Percentiles rank a stretch among this genome's conserved stretches.
Conservation (phyloP, 2,797 vertebrate species). For the Atherinosoma microstoma region DNA sequence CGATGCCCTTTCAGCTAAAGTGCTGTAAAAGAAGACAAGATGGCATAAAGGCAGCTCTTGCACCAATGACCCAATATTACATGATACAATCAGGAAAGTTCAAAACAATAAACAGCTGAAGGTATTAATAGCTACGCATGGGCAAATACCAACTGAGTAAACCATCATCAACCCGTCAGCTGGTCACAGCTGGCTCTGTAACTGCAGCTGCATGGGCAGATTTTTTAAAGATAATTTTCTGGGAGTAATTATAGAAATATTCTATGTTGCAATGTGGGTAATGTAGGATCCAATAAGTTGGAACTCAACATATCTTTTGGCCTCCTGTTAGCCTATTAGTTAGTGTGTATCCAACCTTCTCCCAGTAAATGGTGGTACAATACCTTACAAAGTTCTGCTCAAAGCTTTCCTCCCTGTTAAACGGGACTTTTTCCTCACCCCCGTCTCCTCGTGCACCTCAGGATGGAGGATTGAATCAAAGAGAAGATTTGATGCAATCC, state of each 20-base stretch:
- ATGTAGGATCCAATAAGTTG: neutral
- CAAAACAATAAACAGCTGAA: neutral
- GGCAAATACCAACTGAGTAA: neutral
- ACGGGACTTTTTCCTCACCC: too few species aligned
- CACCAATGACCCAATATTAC: neutral
- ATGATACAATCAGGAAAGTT: neutral
- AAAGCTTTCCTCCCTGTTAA: too few species aligned
- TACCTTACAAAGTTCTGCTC: too few species aligned
- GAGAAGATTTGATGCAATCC: too few species aligned
- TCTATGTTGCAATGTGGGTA: neutral
- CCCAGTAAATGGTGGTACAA: too few species aligned
- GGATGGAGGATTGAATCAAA: too few species aligned
- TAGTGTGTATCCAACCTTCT: too few species aligned
- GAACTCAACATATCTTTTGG: neutral
- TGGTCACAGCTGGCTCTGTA: neutral
- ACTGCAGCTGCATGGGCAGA: neutral
- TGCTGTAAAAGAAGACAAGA: conserved; percentile 65
- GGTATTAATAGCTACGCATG: neutral
- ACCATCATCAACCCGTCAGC: neutral
- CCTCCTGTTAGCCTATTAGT: too few species aligned
- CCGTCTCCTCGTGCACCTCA: too few species aligned
- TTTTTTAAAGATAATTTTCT: neutral
- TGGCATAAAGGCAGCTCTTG: conserved; percentile 35
- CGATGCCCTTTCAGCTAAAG: conserved; percentile 48
- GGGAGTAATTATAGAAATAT: neutral